A percentile compares a stretch with the other conserved stretches of the same genome.
Evolutionary conservation across 2,113 vertebrate species (phyloP).

Genomic region (Synodontis membranacea): DNA sequence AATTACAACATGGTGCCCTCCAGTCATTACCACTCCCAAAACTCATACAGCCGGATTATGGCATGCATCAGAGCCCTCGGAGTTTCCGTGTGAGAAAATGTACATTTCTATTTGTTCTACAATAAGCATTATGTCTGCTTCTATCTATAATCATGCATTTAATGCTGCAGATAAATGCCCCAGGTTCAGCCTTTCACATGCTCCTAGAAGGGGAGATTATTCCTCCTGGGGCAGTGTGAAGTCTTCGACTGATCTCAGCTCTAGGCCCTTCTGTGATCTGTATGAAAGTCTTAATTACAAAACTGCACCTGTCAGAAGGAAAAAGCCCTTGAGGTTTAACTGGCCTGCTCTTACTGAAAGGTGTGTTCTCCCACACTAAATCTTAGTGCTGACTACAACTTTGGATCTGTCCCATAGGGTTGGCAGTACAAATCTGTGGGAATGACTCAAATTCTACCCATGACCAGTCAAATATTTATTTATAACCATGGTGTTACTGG

Average conservation of each 20-base stretch:
- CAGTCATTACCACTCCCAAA: constrained; percentile 7
- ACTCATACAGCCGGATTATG: constrained; percentile 3
- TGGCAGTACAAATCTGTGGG: not conserved
- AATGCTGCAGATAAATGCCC: constrained; percentile 10
- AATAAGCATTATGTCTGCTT: constrained; percentile 4
- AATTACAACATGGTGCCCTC: constrained; percentile 43
- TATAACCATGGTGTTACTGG: not conserved
- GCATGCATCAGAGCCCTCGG: constrained; percentile 13
- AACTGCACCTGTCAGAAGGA: constrained; percentile 58
- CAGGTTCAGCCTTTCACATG: not conserved
- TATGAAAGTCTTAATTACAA: constrained; percentile 59
- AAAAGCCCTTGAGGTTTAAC: constrained; percentile 36
- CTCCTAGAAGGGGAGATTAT: constrained; percentile 33
- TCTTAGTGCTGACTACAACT: not conserved
- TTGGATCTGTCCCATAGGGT: not conserved
- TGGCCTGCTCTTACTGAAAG: constrained; percentile 16
- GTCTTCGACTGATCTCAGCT: constrained; percentile 59
- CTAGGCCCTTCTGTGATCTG: constrained; percentile 57
- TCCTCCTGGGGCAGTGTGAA: constrained; percentile 42
- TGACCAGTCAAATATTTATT: not conserved
- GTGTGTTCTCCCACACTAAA: constrained; percentile 24
- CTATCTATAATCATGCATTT: not conserved
- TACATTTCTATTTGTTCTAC: constrained; percentile 13
- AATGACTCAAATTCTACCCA: not conserved
- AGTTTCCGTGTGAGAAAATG: constrained; percentile 1